Conservation (phyloP, 2,797 vertebrate genomes). For the Tarsius wallacei region DNA sequence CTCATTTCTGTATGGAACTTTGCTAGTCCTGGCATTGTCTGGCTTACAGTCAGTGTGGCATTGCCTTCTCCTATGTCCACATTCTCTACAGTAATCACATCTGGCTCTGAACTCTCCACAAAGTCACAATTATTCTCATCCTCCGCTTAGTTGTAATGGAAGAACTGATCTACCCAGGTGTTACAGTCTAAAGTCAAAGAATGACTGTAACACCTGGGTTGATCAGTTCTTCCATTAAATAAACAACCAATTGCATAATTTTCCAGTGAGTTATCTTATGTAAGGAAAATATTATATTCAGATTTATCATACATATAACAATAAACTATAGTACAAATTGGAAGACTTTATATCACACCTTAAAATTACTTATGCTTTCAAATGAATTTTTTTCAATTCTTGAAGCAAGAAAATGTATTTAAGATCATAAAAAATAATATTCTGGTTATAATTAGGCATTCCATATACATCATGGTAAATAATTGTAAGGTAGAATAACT, state of each 20-base stretch:
- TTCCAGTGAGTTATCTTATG: not conserved
- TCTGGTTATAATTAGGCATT: not conserved
- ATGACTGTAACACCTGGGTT: too few species aligned
- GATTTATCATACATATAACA: not conserved
- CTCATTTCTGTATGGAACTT: not conserved
- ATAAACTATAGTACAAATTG: not conserved
- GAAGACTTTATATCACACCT: not conserved
- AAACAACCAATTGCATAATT: not conserved
- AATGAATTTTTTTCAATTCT: not conserved
- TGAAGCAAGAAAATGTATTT: not conserved
- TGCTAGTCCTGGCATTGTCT: not conserved
- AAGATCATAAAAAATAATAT: not conserved
- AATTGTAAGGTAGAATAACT: not conserved
- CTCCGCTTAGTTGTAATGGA: not conserved
- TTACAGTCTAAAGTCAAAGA: not conserved
- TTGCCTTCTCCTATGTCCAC: not conserved
- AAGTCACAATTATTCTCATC: not conserved
- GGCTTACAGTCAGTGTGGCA: not conserved
- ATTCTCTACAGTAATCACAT: not conserved
- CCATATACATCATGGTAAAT: not conserved
- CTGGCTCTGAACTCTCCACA: not conserved
- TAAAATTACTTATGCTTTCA: constrained; percentile 17
- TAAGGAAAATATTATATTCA: not conserved
- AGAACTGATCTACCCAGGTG: not conserved
- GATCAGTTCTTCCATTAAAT: too few species aligned